Base-by-base conservation (phyloP, 2,797 vertebrate species). In the Aphelocoma californica region DNA sequence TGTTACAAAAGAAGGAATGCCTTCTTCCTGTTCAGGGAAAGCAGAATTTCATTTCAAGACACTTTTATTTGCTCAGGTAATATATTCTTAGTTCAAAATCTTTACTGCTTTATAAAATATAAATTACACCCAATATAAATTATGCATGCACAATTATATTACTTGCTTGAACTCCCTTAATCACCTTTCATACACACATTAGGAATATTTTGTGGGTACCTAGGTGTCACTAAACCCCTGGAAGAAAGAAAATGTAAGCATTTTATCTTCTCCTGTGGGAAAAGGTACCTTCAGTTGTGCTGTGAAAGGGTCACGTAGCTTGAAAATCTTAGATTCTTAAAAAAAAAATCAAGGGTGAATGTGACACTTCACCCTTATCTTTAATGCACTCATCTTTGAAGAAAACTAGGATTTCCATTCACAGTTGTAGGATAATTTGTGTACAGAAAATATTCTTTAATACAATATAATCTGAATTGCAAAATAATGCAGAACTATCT, bases 231-330 rank as follows among this genome's bases (percentile, higher is more conserved):
- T 64, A 77, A 86, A 69, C 3, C 6, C 57, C 40, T 70, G 26
- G 9, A 90, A 65, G 14, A 80, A 67, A 79, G 13, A 18, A 81
- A 34, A 17, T 29, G 14, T 36, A 74, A 17, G 8, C 56, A 66
- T 51, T 5, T 9, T 54, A 14, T 50, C 3, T 61, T 18, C 6
- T 54, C 42, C 53, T 70, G 15, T 34, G 20, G 23, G 34, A 71
- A 58, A 75, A 56, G 2, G 0, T 26, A 32, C 7, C 20, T 57
- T 71, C 18, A 58, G 7, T 5, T 50, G 18, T 38, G 2, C 36
- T 38, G 19, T 14, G 18, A 56, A 78, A 47, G 6, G 11, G 4
- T 34, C 3, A 1, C 3, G 3, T 36, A 75, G 1, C 14, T 57
- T 81, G 38, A 87, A 70, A 89, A 61, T 34, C 32, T 77, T 42